These are phyloP conservation scores for Centruroides vittatus DNA, from an alignment of 1,140 invertebrate species.

Conservation along the genomic window DNA sequence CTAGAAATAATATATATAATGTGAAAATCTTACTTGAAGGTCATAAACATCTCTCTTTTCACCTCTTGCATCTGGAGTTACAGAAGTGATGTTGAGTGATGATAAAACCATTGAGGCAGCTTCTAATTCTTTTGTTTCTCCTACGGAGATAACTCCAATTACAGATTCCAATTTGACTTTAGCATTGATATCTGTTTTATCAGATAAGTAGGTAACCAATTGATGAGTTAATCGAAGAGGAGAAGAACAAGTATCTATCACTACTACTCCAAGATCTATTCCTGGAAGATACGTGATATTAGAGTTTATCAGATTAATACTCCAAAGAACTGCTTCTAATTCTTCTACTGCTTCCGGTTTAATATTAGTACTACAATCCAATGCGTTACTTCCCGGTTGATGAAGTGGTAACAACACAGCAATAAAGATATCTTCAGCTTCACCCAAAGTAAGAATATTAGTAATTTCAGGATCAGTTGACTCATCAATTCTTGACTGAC, in stretches of 20 bases:
- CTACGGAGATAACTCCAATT: conserved; percentile 6
- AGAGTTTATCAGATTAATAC: conserved; percentile 32
- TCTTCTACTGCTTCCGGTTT: conserved; percentile 27
- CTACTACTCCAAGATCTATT: conserved; percentile 20
- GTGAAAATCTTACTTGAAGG: too few relatives aligned
- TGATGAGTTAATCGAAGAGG: conserved; percentile 15
- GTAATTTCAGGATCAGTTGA: conserved; percentile 6
- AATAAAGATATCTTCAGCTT: conserved; percentile 18
- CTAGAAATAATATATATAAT: too few relatives aligned
- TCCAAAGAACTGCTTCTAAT: conserved; percentile 35
- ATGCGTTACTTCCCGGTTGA: conserved; percentile 18
- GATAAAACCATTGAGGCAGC: conserved; percentile 14
- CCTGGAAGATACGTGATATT: conserved; percentile 20
- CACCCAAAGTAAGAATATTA: background rate
- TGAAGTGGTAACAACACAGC: conserved; percentile 24
- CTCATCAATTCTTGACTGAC: background rate
- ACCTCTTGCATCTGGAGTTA: conserved; percentile 11
- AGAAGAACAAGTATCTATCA: conserved; percentile 25
- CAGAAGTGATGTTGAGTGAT: conserved; percentile 17
- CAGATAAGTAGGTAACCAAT: conserved; percentile 4
- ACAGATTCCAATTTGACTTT: background rate
- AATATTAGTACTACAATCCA: conserved; percentile 15
- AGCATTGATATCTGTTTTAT: conserved; percentile 3
- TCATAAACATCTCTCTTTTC: too few relatives aligned
- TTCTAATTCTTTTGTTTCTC: conserved; percentile 8